A percentile compares a stretch with the other conserved stretches of the same genome.
phyloP scores from a whole-genome alignment of 1,140 invertebrate genomes.

The Tetramorium simillimum region DNA sequence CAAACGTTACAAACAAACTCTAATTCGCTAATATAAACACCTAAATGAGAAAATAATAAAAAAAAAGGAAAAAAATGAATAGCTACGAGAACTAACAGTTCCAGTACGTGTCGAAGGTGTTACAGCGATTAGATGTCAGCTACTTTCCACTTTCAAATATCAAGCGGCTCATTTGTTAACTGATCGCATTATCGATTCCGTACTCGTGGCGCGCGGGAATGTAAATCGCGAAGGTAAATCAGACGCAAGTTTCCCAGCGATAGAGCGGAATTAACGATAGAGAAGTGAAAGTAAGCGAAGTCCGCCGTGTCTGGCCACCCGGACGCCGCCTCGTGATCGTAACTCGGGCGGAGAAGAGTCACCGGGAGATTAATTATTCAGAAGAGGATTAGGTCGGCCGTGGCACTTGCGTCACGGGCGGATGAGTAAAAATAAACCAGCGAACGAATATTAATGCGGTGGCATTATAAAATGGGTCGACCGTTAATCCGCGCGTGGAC shows the following conservation, averaged over 20 bases:
- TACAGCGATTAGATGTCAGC: neutral
- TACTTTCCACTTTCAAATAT: constrained; percentile 24
- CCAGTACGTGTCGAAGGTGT: neutral
- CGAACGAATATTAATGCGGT: constrained; percentile 50
- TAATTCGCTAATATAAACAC: neutral
- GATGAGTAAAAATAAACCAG: constrained; percentile 37
- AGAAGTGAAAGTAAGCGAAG: constrained; percentile 51
- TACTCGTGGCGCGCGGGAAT: neutral
- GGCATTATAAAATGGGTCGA: constrained; percentile 46
- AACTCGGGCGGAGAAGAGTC: neutral
- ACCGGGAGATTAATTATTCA: constrained; percentile 43
- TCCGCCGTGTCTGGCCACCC: constrained; percentile 8
- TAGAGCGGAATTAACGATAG: constrained; percentile 28
- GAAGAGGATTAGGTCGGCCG: constrained; percentile 22
- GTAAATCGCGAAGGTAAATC: constrained; percentile 19
- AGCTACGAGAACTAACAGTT: neutral
- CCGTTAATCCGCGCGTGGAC: constrained; percentile 26
- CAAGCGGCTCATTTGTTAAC: constrained; percentile 16
- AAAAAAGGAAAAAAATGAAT: neutral
- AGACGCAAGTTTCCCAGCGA: constrained; percentile 21
- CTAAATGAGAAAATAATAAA: neutral
- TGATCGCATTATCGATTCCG: constrained; percentile 16
- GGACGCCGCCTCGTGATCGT: neutral
- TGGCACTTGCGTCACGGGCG: constrained; percentile 7
- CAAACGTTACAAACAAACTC: neutral